These are phyloP conservation scores for Ptilonorhynchus violaceus DNA, from an alignment of 2,113 vertebrate species.

Conservation along the genomic window DNA sequence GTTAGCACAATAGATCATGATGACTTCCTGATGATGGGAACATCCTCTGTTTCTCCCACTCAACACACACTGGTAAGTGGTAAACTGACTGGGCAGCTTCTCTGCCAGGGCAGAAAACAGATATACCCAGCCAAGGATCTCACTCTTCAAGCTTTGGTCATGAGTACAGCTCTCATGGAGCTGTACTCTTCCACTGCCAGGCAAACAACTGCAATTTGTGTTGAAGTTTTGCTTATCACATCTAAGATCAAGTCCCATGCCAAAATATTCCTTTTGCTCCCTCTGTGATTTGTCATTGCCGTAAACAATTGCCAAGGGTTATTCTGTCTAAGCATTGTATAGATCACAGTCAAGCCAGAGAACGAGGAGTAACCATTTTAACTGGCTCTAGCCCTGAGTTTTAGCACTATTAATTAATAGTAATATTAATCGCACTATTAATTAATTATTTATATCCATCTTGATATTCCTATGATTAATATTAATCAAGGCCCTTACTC, in stretches of 20 bases:
- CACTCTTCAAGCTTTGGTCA: not conserved
- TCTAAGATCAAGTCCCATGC: not conserved
- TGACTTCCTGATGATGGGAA: conserved; percentile 24
- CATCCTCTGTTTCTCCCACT: not conserved
- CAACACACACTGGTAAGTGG: not conserved
- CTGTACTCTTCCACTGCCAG: not conserved
- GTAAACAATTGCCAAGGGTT: not conserved
- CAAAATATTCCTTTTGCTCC: not conserved
- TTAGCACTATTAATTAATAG: not conserved
- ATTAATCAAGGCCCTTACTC: not conserved
- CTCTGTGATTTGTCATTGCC: not conserved
- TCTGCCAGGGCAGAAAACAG: not conserved
- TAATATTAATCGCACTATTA: no score
- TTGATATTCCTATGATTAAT: no score
- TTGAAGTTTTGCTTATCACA: not conserved
- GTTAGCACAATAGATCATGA: not conserved
- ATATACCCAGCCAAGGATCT: not conserved
- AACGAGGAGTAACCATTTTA: not conserved
- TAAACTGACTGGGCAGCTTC: not conserved
- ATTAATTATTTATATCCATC: no score
- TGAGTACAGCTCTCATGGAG: not conserved
- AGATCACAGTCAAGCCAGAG: not conserved
- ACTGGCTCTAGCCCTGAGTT: not conserved
- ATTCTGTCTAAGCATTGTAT: not conserved
- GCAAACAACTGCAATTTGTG: not conserved